phyloP scores from a whole-genome alignment of 2,888 invertebrate species.

The Agelastica alni region DNA sequence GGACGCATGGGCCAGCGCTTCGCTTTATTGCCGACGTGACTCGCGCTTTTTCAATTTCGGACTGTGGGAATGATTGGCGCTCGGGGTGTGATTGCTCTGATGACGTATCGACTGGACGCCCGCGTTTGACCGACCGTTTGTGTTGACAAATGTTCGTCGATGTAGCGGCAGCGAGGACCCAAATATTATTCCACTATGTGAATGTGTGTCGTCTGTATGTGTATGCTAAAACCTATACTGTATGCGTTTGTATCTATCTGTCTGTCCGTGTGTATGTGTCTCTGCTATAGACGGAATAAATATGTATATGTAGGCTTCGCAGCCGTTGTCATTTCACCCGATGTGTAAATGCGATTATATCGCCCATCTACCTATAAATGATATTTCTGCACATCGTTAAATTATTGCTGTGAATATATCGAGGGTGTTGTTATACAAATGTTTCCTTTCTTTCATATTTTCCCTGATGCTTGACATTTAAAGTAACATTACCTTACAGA shows the following conservation, averaged over 20 bases:
- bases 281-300: conserved; percentile 40
- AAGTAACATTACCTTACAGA: no score
- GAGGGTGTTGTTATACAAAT: conserved; percentile 23
- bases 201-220: conserved; percentile 14
- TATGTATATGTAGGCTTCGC: conserved; percentile 34
- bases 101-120: conserved; percentile 56
- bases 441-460: conserved; percentile 24
- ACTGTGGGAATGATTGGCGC: conserved; percentile 58
- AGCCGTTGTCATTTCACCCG: conserved; percentile 31
- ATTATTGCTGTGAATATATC: conserved; percentile 24
- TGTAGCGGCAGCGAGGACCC: conserved; percentile 43
- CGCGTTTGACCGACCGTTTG: conserved; percentile 49
- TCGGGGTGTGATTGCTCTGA: conserved; percentile 59
- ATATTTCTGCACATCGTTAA: conserved; percentile 35
- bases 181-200: conserved; percentile 34
- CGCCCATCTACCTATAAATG: conserved; percentile 33
- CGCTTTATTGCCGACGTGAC: conserved; percentile 59
- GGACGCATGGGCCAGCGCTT: conserved; percentile 55
- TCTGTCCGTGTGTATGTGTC: conserved; percentile 28
- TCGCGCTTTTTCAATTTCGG: conserved; percentile 60
- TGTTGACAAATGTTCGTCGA: conserved; percentile 51
- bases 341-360: conserved; percentile 34
- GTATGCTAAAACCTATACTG: no score
- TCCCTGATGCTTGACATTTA: background rate
- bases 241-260: conserved; percentile 1